Conservation (phyloP, 1,140 invertebrate species). For the Hycleus phaleratus region DNA sequence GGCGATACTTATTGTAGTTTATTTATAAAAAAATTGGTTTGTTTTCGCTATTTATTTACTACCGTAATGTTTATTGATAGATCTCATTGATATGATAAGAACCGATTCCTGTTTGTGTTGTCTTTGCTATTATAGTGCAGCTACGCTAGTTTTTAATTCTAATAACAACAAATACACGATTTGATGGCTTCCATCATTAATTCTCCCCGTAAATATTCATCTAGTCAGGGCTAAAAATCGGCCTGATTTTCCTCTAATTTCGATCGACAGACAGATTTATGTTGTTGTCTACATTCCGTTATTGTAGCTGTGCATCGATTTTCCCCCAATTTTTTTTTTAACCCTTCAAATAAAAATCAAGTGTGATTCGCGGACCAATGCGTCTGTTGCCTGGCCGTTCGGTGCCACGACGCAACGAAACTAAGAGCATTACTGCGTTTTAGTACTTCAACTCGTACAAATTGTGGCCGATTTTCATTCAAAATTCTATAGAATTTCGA, state of each 20-base stretch:
- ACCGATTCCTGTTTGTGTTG: too few species aligned
- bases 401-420: constrained; percentile 22
- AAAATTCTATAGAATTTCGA: background rate
- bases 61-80: constrained; percentile 21
- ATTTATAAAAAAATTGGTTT: constrained; percentile 7
- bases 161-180: background rate
- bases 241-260: constrained; percentile 14
- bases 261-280: constrained; percentile 9
- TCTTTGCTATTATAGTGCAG: constrained; percentile 10
- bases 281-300: constrained; percentile 33
- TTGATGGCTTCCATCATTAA: background rate
- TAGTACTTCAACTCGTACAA: background rate
- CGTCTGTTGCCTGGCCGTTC: constrained; percentile 21
- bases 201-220: constrained; percentile 9
- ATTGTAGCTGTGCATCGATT: constrained; percentile 30
- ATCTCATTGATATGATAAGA: constrained; percentile 22
- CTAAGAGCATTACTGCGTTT: constrained; percentile 27
- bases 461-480: background rate
- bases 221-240: constrained; percentile 27
- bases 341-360: background rate
- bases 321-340: background rate
- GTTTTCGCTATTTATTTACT: constrained; percentile 19
- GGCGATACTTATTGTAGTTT: constrained; percentile 14
- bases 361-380: constrained; percentile 38
- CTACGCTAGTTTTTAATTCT: constrained; percentile 13